Evolutionary conservation across 2,888 invertebrate species (phyloP).

Genomic region (Steinernema carpocapsae): DNA sequence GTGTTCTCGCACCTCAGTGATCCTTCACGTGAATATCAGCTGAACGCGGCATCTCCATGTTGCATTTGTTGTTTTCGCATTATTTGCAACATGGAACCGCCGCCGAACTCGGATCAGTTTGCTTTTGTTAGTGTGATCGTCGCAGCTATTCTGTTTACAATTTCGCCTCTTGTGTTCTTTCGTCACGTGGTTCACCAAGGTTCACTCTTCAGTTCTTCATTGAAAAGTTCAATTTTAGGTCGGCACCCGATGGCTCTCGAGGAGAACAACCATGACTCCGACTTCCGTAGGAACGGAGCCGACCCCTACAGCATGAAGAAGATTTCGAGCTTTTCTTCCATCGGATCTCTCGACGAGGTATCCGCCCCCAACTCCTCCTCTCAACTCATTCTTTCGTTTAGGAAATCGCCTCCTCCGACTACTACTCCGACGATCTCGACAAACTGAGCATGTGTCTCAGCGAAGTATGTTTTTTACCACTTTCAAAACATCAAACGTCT

Average conservation of each 20-base stretch:
- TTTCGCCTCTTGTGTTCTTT: not conserved
- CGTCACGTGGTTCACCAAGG: not conserved
- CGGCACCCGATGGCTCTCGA: conserved; percentile 1
- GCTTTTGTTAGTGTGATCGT: not conserved
- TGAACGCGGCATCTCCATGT: conserved; percentile 6
- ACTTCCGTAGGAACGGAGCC: conserved; percentile 19
- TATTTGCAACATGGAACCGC: not conserved
- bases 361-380: not conserved
- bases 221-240: not conserved
- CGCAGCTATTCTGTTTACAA: conserved; percentile 1
- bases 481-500: too few relatives aligned
- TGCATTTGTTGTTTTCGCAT: not conserved
- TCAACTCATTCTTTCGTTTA: conserved; percentile 22
- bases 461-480: conserved; percentile 51
- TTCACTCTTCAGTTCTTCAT: not conserved
- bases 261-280: conserved; percentile 10
- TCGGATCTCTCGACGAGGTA: conserved; percentile 35
- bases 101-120: too few relatives aligned
- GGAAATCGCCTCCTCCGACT: conserved; percentile 48
- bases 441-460: conserved; percentile 65
- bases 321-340: conserved; percentile 30
- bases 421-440: conserved; percentile 64
- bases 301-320: conserved; percentile 35
- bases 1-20: not conserved
- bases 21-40: conserved; percentile 23